Percentiles rank a stretch among this genome's conserved stretches.
phyloP scores from a whole-genome alignment of 2,888 invertebrate species.

The Melinopterus prodromus region DNA sequence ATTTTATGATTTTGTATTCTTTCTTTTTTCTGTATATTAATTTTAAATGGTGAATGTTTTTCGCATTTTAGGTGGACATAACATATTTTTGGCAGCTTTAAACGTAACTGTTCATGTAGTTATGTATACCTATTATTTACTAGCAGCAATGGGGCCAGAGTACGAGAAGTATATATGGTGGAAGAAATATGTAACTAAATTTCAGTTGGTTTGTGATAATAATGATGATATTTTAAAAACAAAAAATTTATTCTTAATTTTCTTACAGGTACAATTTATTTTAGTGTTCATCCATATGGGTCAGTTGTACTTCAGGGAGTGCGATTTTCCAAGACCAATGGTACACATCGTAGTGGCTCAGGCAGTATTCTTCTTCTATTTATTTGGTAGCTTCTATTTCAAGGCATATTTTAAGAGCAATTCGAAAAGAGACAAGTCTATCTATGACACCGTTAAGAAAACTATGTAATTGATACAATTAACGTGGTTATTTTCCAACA shows the following conservation, averaged over 20 bases:
- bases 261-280: conserved; percentile 70
- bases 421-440: not conserved
- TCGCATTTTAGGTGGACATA: conserved; percentile 80
- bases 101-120: conserved; percentile 86
- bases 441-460: not conserved
- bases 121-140: conserved; percentile 87
- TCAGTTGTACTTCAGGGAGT: conserved; percentile 26
- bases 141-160: conserved; percentile 82
- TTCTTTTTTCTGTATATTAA: conserved; percentile 74
- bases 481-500: too few species aligned
- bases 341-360: not conserved
- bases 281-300: conserved; percentile 69
- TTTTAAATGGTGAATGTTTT: not conserved
- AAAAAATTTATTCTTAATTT: not conserved
- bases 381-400: conserved; percentile 10
- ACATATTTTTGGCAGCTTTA: conserved; percentile 79
- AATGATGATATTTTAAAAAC: conserved; percentile 7
- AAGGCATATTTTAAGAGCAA: not conserved
- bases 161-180: conserved; percentile 88
- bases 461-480: not conserved
- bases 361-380: not conserved
- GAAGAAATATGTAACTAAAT: conserved; percentile 83
- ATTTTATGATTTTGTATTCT: too few species aligned
- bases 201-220: conserved; percentile 62
- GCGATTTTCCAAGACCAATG: conserved; percentile 8